A percentile compares a stretch with the other conserved stretches of the same genome.
Conservation (phyloP, 2,113 vertebrate genomes). For the Marmota monax region DNA sequence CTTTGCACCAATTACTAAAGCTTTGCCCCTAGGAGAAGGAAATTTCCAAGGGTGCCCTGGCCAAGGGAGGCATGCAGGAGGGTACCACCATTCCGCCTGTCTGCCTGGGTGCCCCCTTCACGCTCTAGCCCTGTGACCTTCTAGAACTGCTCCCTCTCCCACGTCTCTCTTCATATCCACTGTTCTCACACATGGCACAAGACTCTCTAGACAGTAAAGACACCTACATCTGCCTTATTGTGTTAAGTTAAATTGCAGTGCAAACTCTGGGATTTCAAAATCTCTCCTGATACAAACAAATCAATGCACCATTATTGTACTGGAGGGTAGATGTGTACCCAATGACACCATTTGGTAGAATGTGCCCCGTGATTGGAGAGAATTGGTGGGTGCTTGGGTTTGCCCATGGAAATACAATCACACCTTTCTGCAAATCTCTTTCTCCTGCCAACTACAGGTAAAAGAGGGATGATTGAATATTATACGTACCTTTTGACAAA, state of each 20-base stretch:
- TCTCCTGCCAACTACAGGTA: neutral
- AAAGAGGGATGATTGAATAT: neutral
- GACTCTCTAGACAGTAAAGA: neutral
- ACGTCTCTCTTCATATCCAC: neutral
- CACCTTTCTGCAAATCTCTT: accelerated
- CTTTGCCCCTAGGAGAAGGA: accelerated
- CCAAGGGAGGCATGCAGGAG: neutral
- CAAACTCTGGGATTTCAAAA: neutral
- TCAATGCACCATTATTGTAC: neutral
- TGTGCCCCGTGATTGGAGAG: neutral
- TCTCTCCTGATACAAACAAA: neutral
- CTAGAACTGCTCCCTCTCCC: neutral
- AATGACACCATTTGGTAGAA: too few species aligned
- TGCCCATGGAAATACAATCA: neutral
- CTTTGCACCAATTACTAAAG: neutral
- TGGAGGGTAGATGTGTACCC: accelerated
- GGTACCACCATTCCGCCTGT: too few species aligned
- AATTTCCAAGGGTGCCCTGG: neutral
- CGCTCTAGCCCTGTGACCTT: accelerated
- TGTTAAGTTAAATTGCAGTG: neutral
- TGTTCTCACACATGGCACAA: too few species aligned
- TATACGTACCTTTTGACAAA: neutral
- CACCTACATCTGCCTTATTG: neutral
- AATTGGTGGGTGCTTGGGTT: neutral
- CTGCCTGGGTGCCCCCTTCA: neutral